Evolutionary conservation across 2,113 vertebrate species (phyloP), one percentile per base, ranked within the genome.

Genomic region (Hemiprocne comata): DNA sequence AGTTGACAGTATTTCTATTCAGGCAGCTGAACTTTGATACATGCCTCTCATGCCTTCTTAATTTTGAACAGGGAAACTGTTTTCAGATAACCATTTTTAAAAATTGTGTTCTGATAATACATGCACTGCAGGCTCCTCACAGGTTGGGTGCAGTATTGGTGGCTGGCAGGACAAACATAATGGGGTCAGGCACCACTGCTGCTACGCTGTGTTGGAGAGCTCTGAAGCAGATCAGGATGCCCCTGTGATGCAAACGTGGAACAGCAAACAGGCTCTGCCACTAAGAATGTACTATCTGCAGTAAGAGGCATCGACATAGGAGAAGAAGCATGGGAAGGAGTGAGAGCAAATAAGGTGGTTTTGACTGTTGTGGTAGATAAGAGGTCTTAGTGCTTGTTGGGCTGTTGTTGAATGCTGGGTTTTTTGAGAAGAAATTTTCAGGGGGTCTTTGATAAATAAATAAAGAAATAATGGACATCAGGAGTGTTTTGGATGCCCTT

Each of bases 81-180:
- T 65, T 87, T 89, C 8, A 28, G 28, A 25, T n/a, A 74, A 58
- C 23, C 1, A 3, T n/a, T 19, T 28, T 54, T 54, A 7, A 0
- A 10, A 54, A 38, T 33, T 0, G 0, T 83, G 4, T 73, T 73
- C 28, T 72, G 31, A 33, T 77, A 54, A 66, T 33, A 13, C 1
- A 0, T 18, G n/a, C 11, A 3, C 19, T 66, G 19, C n/a, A 36
- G 8, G 14, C 33, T 60, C 42, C 20, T 76, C 7, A 2, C n/a
- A 86, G 55, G 20, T 80, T 54, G 23, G 3, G 14, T 76, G 42
- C n/a, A 46, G 0, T 58, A 51, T 25, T 26, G 21, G 5, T 42
- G 33, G 48, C 48, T 61, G 50, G 34, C 40, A 44, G 55, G 46
- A 54, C 73, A 79, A 58, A 26, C 2, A 14, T 42, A 42, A 42